Evolutionary conservation across 1,140 invertebrate genomes (phyloP), one percentile per base, ranked within the genome.

Genomic region (Macrobrachium nipponense): DNA sequence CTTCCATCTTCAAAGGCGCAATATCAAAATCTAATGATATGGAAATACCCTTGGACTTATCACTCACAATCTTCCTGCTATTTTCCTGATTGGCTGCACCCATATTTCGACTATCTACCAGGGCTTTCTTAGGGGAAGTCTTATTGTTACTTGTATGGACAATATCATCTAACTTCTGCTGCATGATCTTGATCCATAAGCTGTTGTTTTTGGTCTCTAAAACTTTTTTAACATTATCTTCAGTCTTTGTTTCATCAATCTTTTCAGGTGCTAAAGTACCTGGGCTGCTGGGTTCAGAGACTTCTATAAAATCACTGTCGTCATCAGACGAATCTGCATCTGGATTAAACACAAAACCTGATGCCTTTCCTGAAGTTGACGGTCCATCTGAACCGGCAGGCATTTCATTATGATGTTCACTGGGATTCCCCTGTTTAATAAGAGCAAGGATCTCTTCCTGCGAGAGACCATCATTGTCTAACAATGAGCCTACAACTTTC

Each of bases 401-500:
- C 23, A 18, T 36, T 76, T 27, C 73, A 75, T 18, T 20, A 27
- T 23, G 58, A 6, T 51, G n/a, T 17, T 66, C 20, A 6, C 23
- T 18, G n/a, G 60, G 18, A 61, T 80, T 75, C 36, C 89, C 82
- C 51, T 87, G 75, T 93, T 91, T 87, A 23, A 96, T 91, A 59
- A 93, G 77, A 15, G 89, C 62, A 0, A 92, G 78, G 20, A 93
- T 95, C 90, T 95, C 93, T 88, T 94, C 93, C 82, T 94, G 93
- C 20, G 95, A 94, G 87, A 96, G 93, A 61, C 94, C 95, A 90
- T 93, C 95, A 88, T 95, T 94, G 15, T 87, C 87, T 62, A 87
- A 51, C 7, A 87, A 78, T 70, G 83, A 82, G 18, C 87, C 72
- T 64, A 87, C 81, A 59, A 86, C 82, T 15, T 86, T 43, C 17